Conservation (phyloP, 2,113 vertebrate genomes). For the Platysternon megacephalum region DNA sequence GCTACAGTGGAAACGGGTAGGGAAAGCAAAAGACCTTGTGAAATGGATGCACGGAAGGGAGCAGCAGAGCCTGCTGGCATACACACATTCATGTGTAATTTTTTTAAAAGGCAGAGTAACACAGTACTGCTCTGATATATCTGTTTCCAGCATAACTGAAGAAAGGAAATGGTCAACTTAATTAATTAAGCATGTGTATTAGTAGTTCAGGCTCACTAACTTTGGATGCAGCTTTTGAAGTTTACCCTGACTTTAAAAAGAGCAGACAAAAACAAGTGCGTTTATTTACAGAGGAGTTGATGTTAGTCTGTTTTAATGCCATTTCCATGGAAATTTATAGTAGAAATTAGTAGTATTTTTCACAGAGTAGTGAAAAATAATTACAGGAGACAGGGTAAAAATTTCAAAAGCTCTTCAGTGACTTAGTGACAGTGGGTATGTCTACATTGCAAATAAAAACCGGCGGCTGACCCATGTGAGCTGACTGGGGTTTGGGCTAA, state of each 20-base stretch:
- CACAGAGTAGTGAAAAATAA: neutral
- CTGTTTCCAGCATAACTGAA: neutral
- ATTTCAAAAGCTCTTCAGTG: neutral
- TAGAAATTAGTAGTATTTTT: neutral
- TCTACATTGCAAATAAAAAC: neutral
- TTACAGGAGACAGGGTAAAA: neutral
- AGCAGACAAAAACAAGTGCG: neutral
- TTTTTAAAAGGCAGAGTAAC: conserved; percentile 8
- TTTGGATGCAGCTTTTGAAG: neutral
- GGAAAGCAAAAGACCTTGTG: neutral
- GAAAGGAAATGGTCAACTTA: neutral
- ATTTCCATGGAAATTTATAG: neutral
- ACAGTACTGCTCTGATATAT: neutral
- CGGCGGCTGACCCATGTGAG: neutral
- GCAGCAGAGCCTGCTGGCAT: neutral
- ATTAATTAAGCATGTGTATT: neutral
- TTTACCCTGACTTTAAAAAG: neutral
- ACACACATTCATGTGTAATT: neutral
- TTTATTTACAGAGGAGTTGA: neutral
- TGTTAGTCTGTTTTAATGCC: neutral
- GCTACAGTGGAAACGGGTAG: neutral
- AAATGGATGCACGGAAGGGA: neutral
- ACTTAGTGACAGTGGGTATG: neutral
- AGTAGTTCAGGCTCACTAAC: neutral
- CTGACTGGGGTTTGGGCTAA: neutral